Base-by-base conservation (phyloP, 2,113 vertebrate species). In the Centropristis striata region DNA sequence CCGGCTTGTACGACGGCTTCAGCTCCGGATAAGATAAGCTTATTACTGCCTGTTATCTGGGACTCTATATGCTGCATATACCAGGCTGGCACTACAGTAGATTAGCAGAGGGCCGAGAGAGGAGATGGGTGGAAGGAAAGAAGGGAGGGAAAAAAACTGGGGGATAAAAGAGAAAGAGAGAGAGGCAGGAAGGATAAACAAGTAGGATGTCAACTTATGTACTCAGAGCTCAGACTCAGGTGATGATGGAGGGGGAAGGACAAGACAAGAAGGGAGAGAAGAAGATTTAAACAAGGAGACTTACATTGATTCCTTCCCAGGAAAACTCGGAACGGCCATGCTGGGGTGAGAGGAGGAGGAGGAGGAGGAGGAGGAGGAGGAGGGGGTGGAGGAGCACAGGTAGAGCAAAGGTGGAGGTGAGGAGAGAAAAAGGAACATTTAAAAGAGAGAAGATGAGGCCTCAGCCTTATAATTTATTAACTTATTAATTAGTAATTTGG, bases 271-370 rank as follows among this genome's bases (percentile, higher is more conserved):
- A 23, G 39, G 27, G 18, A 42, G 10, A 60, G 55, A 53, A 23
- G 21, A 44, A 81, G 57, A 80, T 75, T 78, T 71, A 64, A 75
- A 86, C 67, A 58, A 81, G 64, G 58, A 88, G 70, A 98, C 97
- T 98, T 95, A 98, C 98, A 92, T 99, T 99, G 95, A 98, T 98
- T 81, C 96, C 98, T 83, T 98, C 98, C 97, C 97, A 99, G 93
- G 98, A 99, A 95, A 98, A 97, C 92, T 99, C 97, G 2, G 96
- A 94, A 88, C 95, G 95, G 74, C 96, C 97, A 95, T 97, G 97
- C 97, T 98, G 87, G 83, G 88, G 80, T 77, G 88, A 88, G 93
- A 89, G 57, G 84, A 75, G 84, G 74, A 9, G 51, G 72, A 63
- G 80, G 78, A 88, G 88, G 93, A 89, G 57, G 84, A 75, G 84